Evolutionary conservation across 1,140 invertebrate genomes (phyloP).

Genomic region (Zaprionus lachaisei): DNA sequence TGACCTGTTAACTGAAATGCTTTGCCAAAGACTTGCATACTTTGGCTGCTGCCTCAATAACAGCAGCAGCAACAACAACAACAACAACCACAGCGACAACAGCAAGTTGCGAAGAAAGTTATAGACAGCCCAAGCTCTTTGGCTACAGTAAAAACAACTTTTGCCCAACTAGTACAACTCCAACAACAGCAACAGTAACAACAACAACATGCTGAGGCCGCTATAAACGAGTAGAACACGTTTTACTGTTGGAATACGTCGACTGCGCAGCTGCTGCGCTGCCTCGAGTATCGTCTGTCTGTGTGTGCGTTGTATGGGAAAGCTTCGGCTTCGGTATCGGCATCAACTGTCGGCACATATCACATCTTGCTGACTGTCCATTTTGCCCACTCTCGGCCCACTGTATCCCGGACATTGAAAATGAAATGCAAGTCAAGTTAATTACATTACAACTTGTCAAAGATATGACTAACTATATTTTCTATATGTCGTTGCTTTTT

Average conservation of each 20-base stretch:
- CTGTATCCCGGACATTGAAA: constrained; percentile 76
- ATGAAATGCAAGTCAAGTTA: constrained; percentile 76
- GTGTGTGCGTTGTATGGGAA: constrained; percentile 68
- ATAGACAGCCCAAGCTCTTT: constrained; percentile 61
- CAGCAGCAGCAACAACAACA: constrained; percentile 39
- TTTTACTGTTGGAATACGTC: constrained; percentile 71
- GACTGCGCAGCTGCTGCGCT: constrained; percentile 32
- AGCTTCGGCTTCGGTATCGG: constrained; percentile 53
- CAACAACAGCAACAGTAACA: constrained; percentile 24
- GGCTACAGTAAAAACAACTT: constrained; percentile 81
- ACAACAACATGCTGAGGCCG: constrained; percentile 23
- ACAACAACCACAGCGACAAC: constrained; percentile 48
- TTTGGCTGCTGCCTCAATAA: constrained; percentile 51
- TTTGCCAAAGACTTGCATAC: constrained; percentile 65
- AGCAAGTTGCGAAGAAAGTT: constrained; percentile 77
- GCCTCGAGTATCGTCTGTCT: constrained; percentile 37
- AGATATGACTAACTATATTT: constrained; percentile 44
- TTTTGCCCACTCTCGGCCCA: constrained; percentile 59
- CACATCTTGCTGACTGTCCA: constrained; percentile 49
- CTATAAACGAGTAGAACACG: constrained; percentile 79
- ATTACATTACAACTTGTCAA: constrained; percentile 72
- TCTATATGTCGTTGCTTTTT: constrained; percentile 24
- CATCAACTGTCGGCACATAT: constrained; percentile 28
- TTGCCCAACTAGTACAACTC: constrained; percentile 67
- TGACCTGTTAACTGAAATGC: constrained; percentile 81